Conservation (phyloP, 2,888 invertebrate species). For the Monopis laevigella region DNA sequence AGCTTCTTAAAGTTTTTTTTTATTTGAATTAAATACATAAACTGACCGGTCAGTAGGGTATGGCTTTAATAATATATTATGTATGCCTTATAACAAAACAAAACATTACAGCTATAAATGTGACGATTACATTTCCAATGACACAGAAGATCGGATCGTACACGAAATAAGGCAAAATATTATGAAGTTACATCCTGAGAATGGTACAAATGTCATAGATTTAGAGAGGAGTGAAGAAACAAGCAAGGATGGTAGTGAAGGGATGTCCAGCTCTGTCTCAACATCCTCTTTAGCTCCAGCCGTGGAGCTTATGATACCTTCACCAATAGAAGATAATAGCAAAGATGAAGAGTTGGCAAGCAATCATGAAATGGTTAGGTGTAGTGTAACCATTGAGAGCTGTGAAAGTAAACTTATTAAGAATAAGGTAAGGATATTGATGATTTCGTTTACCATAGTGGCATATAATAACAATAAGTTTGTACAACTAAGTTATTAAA, state of each 20-base stretch:
- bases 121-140: constrained; percentile 82
- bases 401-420: too few species aligned
- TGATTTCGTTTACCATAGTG: too few species aligned
- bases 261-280: constrained; percentile 25
- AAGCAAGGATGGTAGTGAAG: constrained; percentile 32
- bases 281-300: constrained; percentile 15
- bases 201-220: constrained; percentile 24
- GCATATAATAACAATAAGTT: too few species aligned
- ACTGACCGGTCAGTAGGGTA: too few species aligned
- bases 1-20: too few species aligned
- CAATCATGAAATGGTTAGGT: not conserved
- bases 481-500: too few species aligned
- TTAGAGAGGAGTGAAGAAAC: constrained; percentile 32
- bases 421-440: too few species aligned
- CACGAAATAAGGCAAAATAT: constrained; percentile 66
- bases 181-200: constrained; percentile 31
- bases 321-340: constrained; percentile 4
- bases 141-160: constrained; percentile 65
- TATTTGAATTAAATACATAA: too few species aligned
- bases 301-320: not conserved
- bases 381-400: too few species aligned
- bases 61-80: too few species aligned
- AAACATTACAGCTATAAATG: constrained; percentile 73
- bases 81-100: constrained; percentile 1
- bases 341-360: not conserved